Percentiles rank a stretch among this genome's conserved stretches.
phyloP scores from a whole-genome alignment of 2,113 vertebrate species.

The Thinocorus orbignyianus region DNA sequence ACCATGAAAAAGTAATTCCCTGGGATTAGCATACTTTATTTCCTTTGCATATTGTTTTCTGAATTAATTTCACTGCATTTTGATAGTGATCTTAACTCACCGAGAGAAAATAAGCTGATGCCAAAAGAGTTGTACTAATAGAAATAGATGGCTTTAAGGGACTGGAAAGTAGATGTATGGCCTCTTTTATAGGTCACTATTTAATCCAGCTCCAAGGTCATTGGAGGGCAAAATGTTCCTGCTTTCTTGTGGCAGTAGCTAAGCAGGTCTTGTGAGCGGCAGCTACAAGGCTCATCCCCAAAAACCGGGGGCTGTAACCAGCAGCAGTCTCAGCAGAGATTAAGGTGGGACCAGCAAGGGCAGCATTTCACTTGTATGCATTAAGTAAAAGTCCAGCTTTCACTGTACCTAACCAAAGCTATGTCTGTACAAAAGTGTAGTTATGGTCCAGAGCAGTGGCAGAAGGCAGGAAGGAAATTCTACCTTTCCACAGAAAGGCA shows the following conservation, averaged over 20 bases:
- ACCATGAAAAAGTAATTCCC: conserved; percentile 26
- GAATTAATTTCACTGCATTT: conserved; percentile 31
- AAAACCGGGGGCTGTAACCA: not conserved
- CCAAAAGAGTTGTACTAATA: not conserved
- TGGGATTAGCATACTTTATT: conserved; percentile 16
- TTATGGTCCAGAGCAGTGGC: fast-evolving
- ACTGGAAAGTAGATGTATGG: not conserved
- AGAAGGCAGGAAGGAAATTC: not conserved
- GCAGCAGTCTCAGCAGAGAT: not conserved
- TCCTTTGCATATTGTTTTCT: conserved; percentile 7
- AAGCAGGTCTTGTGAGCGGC: not conserved
- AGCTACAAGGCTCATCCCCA: not conserved
- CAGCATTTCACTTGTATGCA: fast-evolving
- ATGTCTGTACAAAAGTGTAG: fast-evolving
- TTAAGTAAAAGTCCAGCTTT: not conserved
- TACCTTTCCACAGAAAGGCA: not conserved
- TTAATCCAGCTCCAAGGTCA: not conserved
- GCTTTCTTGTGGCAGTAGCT: not conserved
- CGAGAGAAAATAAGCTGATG: not conserved
- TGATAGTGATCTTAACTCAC: conserved; percentile 1
- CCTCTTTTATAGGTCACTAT: not conserved
- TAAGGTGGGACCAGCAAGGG: not conserved
- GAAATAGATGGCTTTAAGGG: not conserved
- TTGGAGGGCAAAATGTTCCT: not conserved
- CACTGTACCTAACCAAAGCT: not conserved